These are phyloP conservation scores for Mythimna impura DNA, from an alignment of 2,888 invertebrate genomes.

Conservation along the genomic window DNA sequence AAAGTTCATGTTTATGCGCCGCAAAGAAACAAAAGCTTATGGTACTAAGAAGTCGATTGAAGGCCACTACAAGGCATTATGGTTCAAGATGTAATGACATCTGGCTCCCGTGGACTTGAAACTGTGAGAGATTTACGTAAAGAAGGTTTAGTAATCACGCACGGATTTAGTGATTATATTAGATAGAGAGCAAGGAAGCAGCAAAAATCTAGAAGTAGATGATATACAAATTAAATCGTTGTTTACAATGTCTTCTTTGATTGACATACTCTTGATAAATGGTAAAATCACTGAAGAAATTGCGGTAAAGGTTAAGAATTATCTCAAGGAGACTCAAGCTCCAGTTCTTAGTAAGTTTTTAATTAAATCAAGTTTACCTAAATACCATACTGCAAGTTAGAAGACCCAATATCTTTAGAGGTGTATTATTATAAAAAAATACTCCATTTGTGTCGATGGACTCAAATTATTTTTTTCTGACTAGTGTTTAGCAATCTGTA, in stretches of 20 bases:
- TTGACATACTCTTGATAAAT: constrained; percentile 91
- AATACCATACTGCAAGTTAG: not conserved
- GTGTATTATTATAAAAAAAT: too few relatives aligned
- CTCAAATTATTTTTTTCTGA: too few relatives aligned
- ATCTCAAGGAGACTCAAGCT: constrained; percentile 91
- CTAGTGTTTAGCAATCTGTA: too few relatives aligned
- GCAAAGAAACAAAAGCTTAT: constrained; percentile 97
- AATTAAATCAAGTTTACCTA: too few relatives aligned
- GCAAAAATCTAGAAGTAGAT: constrained; percentile 92
- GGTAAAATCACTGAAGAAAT: constrained; percentile 91
- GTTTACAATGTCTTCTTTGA: constrained; percentile 92
- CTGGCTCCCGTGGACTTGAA: constrained; percentile 98
- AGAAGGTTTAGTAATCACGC: constrained; percentile 91
- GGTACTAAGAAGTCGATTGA: constrained; percentile 98
- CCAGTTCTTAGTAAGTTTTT: constrained; percentile 81
- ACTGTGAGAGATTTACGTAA: constrained; percentile 94
- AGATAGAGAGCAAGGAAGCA: constrained; percentile 98
- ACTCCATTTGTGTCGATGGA: too few relatives aligned
- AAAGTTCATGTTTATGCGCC: too few relatives aligned
- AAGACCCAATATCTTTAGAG: too few relatives aligned
- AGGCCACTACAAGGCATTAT: too few relatives aligned
- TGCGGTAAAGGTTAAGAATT: constrained; percentile 90
- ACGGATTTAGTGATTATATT: constrained; percentile 96
- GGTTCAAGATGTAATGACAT: constrained; percentile 97
- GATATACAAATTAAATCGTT: constrained; percentile 93